Conservation (phyloP, 2,888 invertebrate species). For the Stenurella melanura region DNA sequence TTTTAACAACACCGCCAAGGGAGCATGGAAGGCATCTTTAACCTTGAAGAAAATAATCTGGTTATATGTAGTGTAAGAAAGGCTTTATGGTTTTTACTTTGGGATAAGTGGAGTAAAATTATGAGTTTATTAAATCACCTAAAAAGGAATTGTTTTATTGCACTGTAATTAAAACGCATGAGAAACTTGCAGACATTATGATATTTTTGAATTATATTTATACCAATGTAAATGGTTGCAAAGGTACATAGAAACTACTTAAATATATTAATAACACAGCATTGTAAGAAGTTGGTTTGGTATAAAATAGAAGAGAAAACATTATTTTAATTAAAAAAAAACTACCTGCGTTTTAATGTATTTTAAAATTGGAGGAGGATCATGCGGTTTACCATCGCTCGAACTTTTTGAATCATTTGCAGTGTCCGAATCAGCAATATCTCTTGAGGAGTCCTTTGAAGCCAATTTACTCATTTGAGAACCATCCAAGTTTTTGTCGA, state of each 20-base stretch:
- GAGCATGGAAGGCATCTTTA: slow-evolving; percentile 92
- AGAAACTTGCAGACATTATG: no score
- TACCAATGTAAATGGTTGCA: no score
- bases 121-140: no score
- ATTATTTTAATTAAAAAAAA: neutral
- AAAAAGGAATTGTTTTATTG: no score
- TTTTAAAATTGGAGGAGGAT: slow-evolving; percentile 83
- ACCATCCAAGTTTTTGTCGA: slow-evolving; percentile 75
- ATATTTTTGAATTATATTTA: no score
- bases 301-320: neutral
- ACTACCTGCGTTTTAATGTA: slow-evolving; percentile 84
- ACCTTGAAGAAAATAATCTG: slow-evolving; percentile 75
- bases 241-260: no score
- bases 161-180: no score
- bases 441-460: slow-evolving; percentile 75
- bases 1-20: slow-evolving; percentile 90
- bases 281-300: no score
- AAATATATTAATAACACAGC: no score
- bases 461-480: slow-evolving; percentile 74
- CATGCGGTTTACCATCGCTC: slow-evolving; percentile 75
- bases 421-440: slow-evolving; percentile 75
- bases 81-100: no score
- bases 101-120: no score
- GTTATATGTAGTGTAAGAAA: neutral
- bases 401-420: slow-evolving; percentile 64